Conservation (phyloP, 92 coral and sea anemone genomes). For the Galaxea fascicularis region DNA sequence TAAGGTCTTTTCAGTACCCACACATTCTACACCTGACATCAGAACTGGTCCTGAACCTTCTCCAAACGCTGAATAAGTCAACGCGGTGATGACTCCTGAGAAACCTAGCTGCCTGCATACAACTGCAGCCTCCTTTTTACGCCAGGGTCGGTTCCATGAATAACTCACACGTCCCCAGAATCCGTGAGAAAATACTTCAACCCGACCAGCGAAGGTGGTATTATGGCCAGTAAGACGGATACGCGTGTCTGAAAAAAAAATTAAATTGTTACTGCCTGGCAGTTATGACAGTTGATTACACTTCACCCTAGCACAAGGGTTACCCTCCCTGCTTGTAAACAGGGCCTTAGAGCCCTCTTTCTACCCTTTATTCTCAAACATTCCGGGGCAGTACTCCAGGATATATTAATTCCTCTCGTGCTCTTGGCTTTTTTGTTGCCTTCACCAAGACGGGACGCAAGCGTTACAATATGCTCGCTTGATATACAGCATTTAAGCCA, state of each 20-base stretch:
- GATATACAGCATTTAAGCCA: too few species aligned
- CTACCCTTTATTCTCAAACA: too few species aligned
- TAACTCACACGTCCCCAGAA: constrained; percentile 26
- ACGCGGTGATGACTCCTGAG: constrained; percentile 20
- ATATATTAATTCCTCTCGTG: too few species aligned
- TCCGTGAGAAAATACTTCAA: constrained; percentile 24
- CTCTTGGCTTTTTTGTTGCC: too few species aligned
- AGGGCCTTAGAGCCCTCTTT: too few species aligned
- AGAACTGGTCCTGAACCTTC: constrained; percentile 24
- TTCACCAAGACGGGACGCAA: too few species aligned
- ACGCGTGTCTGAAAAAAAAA: background rate
- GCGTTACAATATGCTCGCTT: too few species aligned
- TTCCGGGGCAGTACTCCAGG: too few species aligned
- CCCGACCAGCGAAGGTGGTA: constrained; percentile 31
- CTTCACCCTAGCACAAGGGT: too few species aligned
- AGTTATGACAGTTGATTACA: too few species aligned
- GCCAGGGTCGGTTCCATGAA: background rate
- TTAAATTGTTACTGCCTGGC: background rate
- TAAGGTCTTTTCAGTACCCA: constrained; percentile 4
- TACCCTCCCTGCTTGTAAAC: too few species aligned
- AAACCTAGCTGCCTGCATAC: constrained; percentile 35
- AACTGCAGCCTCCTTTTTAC: constrained; percentile 17
- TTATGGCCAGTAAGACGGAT: constrained; percentile 26
- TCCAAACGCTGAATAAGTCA: background rate
- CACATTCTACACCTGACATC: constrained; percentile 9